phyloP scores from a whole-genome alignment of 2,797 vertebrate species.

The Avahi laniger region DNA sequence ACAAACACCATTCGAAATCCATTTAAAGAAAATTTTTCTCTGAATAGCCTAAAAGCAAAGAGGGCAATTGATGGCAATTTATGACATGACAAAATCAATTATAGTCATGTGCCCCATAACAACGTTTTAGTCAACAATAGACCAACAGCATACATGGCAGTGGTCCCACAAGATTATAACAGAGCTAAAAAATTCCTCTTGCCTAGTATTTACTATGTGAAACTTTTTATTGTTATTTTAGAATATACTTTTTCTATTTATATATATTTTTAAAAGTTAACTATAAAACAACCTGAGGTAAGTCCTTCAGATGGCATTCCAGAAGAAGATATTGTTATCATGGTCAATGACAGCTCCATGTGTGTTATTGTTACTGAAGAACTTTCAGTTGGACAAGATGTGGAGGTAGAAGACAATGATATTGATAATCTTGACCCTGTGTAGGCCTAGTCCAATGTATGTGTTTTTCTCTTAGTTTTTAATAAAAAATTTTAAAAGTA shows the following conservation, averaged over 20 bases:
- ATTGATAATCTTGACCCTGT: background rate
- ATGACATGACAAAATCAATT: constrained; percentile 46
- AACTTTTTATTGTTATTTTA: background rate
- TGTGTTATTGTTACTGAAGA: background rate
- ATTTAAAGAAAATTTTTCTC: constrained; percentile 55
- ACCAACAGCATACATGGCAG: background rate
- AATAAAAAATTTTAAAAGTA: background rate
- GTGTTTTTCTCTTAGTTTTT: background rate
- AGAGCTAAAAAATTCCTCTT: background rate
- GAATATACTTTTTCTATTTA: background rate
- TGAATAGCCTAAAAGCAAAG: constrained; percentile 48
- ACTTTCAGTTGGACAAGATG: background rate
- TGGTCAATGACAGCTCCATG: background rate
- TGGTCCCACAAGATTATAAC: background rate
- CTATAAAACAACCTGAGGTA: background rate
- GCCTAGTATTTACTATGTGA: background rate
- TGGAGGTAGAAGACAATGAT: background rate
- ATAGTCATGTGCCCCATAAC: background rate
- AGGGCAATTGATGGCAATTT: constrained; percentile 30
- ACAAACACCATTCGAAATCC: constrained; percentile 36
- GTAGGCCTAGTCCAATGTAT: background rate
- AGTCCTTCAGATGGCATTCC: background rate
- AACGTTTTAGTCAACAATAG: background rate
- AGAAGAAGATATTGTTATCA: background rate
- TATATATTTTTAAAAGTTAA: background rate